Evolutionary conservation across 2,888 invertebrate genomes (phyloP).

Genomic region (Orthosia cruda): DNA sequence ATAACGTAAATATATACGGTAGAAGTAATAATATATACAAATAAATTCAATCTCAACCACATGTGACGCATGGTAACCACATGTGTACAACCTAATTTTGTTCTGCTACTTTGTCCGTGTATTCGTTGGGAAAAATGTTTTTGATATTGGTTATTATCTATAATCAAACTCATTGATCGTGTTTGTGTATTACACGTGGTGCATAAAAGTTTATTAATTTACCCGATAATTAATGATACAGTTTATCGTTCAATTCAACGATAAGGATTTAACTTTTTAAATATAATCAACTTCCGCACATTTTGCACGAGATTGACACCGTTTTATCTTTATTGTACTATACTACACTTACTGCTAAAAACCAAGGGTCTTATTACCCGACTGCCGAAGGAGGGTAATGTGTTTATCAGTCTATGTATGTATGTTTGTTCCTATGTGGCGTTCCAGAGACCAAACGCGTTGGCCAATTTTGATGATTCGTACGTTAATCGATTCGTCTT

Average conservation of each 20-base stretch:
- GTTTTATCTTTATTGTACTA: no score
- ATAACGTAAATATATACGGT: conserved; percentile 33
- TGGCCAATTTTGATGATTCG: no score
- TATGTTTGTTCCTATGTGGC: no score
- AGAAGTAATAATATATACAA: conserved; percentile 46
- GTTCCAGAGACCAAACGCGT: no score
- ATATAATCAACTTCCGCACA: not conserved
- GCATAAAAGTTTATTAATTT: conserved; percentile 2
- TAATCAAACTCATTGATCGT: conserved; percentile 1
- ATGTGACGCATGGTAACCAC: conserved; percentile 52
- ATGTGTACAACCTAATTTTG: conserved; percentile 27
- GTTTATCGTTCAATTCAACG: not conserved
- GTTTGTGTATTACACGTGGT: not conserved
- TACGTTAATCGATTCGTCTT: no score
- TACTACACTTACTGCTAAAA: no score
- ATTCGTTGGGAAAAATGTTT: conserved; percentile 15
- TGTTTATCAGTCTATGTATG: no score
- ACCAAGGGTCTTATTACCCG: no score
- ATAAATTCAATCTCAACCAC: conserved; percentile 32
- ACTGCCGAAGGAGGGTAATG: no score
- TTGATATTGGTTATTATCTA: not conserved
- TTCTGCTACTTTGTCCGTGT: conserved; percentile 9
- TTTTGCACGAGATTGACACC: not conserved
- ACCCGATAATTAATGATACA: not conserved
- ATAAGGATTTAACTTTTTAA: not conserved